Conservation (phyloP, 1,140 invertebrate species). For the Nasonia vitripennis region DNA sequence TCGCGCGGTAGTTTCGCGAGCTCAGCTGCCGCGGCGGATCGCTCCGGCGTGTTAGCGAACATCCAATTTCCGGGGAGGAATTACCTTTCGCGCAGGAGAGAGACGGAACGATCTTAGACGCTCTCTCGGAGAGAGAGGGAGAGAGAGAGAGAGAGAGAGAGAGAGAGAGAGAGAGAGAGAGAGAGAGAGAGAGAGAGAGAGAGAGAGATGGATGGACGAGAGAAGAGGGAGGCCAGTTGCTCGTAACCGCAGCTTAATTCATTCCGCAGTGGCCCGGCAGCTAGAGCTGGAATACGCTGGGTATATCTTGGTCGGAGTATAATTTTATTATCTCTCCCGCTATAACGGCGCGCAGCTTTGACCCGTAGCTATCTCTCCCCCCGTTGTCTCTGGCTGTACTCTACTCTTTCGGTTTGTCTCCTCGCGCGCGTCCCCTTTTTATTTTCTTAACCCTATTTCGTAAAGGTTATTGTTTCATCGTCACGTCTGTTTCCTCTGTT, state of each 20-base stretch:
- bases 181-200: slow-evolving; percentile 20
- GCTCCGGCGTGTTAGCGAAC: slow-evolving; percentile 49
- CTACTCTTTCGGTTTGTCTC: not conserved
- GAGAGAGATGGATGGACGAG: slow-evolving; percentile 24
- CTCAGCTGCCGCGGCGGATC: slow-evolving; percentile 14
- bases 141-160: slow-evolving; percentile 28
- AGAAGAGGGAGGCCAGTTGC: slow-evolving; percentile 27
- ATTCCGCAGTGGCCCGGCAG: slow-evolving; percentile 17
- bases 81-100: slow-evolving; percentile 52
- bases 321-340: slow-evolving; percentile 65
- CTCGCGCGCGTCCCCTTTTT: not conserved
- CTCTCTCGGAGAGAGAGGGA: not conserved
- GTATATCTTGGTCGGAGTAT: slow-evolving; percentile 57
- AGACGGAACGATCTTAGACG: slow-evolving; percentile 55
- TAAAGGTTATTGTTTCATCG: slow-evolving; percentile 31
- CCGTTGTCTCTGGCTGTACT: slow-evolving; percentile 7
- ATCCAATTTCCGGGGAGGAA: slow-evolving; percentile 67
- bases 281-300: slow-evolving; percentile 19
- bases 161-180: not conserved
- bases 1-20: not conserved
- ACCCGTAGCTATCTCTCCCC: not conserved
- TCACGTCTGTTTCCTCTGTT: not conserved
- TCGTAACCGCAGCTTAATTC: slow-evolving; percentile 64
- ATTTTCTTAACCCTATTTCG: slow-evolving; percentile 32
- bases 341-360: not conserved